Conservation (phyloP, 2,113 vertebrate species). For the Chloropsis cyanopogon region DNA sequence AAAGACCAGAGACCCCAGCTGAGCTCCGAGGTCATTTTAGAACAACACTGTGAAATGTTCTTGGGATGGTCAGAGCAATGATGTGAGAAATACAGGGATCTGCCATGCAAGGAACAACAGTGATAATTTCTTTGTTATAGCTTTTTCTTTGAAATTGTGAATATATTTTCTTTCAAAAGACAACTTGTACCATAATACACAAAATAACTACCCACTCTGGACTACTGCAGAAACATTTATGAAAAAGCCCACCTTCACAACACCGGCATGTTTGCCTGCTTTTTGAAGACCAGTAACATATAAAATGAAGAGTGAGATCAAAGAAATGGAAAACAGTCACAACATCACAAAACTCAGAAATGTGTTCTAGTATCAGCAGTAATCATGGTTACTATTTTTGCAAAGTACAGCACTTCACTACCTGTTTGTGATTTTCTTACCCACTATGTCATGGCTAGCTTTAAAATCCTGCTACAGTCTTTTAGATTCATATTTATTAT, state of each 20-base stretch:
- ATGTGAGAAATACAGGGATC: not conserved
- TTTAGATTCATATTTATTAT: not conserved
- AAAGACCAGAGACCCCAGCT: not conserved
- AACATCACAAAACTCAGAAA: not conserved
- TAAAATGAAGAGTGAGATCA: not conserved
- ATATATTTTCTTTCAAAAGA: slow-evolving; percentile 7
- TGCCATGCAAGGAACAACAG: not conserved
- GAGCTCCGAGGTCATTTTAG: not conserved
- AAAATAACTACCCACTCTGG: not conserved
- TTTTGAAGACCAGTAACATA: not conserved
- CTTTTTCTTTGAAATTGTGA: not conserved
- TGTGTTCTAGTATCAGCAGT: not conserved
- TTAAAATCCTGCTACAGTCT: not conserved
- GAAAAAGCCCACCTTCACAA: not conserved
- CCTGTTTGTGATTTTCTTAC: not conserved
- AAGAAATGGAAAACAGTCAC: not conserved
- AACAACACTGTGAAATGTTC: not conserved
- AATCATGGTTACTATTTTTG: not conserved
- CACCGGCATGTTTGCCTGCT: not conserved
- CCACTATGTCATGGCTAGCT: not conserved
- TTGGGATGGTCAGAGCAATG: not conserved
- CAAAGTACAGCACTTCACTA: not conserved
- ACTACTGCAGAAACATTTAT: not conserved
- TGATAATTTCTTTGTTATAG: not conserved
- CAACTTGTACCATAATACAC: not conserved